Base-by-base conservation (phyloP, 2,113 vertebrate species). In the Cephalopterus ornatus region DNA sequence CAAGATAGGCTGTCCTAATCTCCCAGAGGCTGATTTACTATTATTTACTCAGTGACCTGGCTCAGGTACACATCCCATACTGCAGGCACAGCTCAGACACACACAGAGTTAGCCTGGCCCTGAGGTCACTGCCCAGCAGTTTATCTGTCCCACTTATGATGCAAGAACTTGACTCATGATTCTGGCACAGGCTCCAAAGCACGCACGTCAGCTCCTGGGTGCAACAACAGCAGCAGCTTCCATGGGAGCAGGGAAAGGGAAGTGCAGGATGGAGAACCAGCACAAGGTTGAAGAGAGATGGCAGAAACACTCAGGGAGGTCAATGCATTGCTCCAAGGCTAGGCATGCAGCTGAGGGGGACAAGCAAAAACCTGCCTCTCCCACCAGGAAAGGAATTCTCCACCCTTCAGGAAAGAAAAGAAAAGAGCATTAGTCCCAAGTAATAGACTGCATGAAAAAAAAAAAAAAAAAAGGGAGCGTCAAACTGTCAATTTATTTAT, bases 281-380 rank as follows among this genome's bases (percentile, higher is more conserved):
- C 14, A 62, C 52, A 44, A 78, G 39, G 88, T 21, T 67, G 88
- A 93, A 88, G 24, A 5, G 74, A 89, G 73, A 81, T 14, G 52
- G 93, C 75, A 88, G 94, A 79, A 61, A 58, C 70, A 65, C 75
- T 30, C 39, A 35, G 21, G 55, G 47, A 96, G 55, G 83, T 33
- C 41, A 80, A 55, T 32, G 70, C 94, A 72, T 15, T 88, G 86
- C 82, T 93, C 42, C 63, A 52, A 97, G 79, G 95, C 61, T 85
- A 63, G 42, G 56, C 74, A 71, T 42, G 90, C 95, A 89, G 71
- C 85, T 96, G 77, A 95, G 59, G 4, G 4, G 41, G 93, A 96
- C 95, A 97, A 95, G 97, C 42, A 20, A 58, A 49, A 96, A 95
- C 93, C 49, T 97, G 95, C 92, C 92, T 92, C 89, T 91, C 93